Evolutionary conservation across 2,888 invertebrate species (phyloP), one percentile per base, ranked within the genome.

Genomic region (Lasiommata megera): DNA sequence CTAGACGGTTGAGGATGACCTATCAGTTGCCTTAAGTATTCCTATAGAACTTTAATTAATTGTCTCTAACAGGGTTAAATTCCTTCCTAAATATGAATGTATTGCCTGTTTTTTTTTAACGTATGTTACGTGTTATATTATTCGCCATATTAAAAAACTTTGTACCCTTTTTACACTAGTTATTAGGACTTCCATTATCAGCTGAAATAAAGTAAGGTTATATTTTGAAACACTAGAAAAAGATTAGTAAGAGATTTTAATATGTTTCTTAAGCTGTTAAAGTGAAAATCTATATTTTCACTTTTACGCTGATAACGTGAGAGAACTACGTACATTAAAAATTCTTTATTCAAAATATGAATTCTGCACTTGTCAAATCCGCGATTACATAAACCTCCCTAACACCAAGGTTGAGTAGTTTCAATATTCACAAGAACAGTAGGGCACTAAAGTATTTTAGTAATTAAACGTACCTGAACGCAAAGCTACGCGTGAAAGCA

Each of bases 401-500:
- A 74, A 73, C 66, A 70, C 55, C 67, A 76, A 77, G 78, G 84
- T 81, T 81, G 80, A 66, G 69, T 60, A 58, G 43, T 64, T 72
- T 74, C 28, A 29, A 11, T 14, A 3, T n/a, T 23, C n/a, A 12
- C 8, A 23, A 71, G 68, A 60, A 38, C 52, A 56, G 34, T 63
- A 62, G 34, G 62, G 46, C 44, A 54, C 54, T 29, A 47, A 46
- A 12, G 14, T 6, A 18, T 23, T 31, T 54, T 46, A 28, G 47
- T 58, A 62, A 65, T 61, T 61, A 57, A 48, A 79, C 86, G 82
- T 92, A 94, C 94, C 93, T 91, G 94, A 91, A 81, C 94, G 92
- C 83, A 94, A 89, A 83, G 93, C 92, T 80, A 93, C 91, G 76
- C 94, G 93, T 70, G 94, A 94, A 79, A 94, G 85, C 94, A 94